A percentile compares a stretch with the other conserved stretches of the same genome.
Evolutionary conservation across 2,888 invertebrate genomes (phyloP).

Genomic region (Stomorhina lunata): DNA sequence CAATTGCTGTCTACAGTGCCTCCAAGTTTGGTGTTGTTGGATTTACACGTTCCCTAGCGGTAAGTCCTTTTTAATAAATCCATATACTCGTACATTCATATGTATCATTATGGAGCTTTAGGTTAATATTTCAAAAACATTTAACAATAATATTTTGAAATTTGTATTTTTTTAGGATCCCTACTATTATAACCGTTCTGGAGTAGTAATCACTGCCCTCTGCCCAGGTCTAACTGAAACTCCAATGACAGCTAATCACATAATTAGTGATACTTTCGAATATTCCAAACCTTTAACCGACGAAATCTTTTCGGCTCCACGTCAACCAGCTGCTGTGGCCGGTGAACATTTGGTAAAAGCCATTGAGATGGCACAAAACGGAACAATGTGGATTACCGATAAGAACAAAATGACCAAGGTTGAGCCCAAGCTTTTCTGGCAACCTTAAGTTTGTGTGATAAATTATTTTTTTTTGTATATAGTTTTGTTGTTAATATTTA

Average conservation of each 20-base stretch:
- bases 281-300: conserved; percentile 65
- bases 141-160: not conserved
- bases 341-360: conserved; percentile 69
- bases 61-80: conserved; percentile 51
- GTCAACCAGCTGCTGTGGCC: conserved; percentile 68
- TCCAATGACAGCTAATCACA: conserved; percentile 66
- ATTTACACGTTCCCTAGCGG: conserved; percentile 73
- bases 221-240: conserved; percentile 71
- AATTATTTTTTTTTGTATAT: not conserved
- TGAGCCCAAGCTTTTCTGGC: conserved; percentile 67
- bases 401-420: conserved; percentile 66
- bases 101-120: no score
- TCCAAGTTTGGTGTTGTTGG: conserved; percentile 76
- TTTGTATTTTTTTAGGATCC: conserved; percentile 61
- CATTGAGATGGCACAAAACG: conserved; percentile 69
- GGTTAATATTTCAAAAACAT: not conserved
- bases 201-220: conserved; percentile 68
- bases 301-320: conserved; percentile 55
- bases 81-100: not conserved
- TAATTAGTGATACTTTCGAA: conserved; percentile 67
- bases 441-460: conserved; percentile 35
- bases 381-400: conserved; percentile 70
- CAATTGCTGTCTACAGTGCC: conserved; percentile 73
- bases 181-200: conserved; percentile 66
- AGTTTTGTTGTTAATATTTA: not conserved